These are phyloP conservation scores for Aphyosemion australe DNA, from an alignment of 2,113 vertebrate genomes.

Conservation along the genomic window DNA sequence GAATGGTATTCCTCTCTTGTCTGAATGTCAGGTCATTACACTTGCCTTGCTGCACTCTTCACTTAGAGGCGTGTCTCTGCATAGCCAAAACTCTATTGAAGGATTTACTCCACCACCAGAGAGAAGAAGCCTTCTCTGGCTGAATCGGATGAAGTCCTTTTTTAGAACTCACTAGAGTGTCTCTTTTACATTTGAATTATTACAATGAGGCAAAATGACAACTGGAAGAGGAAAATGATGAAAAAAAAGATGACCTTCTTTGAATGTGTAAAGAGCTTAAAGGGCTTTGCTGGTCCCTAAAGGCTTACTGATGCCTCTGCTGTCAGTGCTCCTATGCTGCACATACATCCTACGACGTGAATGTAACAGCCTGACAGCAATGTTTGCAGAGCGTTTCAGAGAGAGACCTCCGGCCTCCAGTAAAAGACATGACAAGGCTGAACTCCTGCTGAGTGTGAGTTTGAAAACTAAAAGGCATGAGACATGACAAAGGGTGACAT, in stretches of 20 bases:
- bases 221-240: no score
- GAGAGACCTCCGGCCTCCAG: constrained; percentile 31
- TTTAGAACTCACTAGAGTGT: no score
- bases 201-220: not conserved
- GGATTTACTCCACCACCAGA: constrained; percentile 8
- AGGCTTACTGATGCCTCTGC: no score
- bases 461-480: constrained; percentile 26
- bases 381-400: constrained; percentile 10
- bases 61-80: constrained; percentile 2
- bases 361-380: constrained; percentile 27
- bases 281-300: no score
- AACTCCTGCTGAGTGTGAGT: constrained; percentile 27
- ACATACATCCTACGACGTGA: constrained; percentile 6
- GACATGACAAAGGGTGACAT: constrained; percentile 37
- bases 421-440: constrained; percentile 41
- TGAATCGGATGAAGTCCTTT: no score
- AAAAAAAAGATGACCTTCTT: no score
- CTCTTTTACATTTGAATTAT: no score
- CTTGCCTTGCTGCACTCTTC: constrained; percentile 5
- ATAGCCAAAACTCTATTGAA: constrained; percentile 29
- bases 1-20: constrained; percentile 22
- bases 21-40: not conserved
- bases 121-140: no score
- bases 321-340: no score
- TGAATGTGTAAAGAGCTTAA: no score